phyloP scores from a whole-genome alignment of 1,140 invertebrate species.

The Octopus sinensis region DNA sequence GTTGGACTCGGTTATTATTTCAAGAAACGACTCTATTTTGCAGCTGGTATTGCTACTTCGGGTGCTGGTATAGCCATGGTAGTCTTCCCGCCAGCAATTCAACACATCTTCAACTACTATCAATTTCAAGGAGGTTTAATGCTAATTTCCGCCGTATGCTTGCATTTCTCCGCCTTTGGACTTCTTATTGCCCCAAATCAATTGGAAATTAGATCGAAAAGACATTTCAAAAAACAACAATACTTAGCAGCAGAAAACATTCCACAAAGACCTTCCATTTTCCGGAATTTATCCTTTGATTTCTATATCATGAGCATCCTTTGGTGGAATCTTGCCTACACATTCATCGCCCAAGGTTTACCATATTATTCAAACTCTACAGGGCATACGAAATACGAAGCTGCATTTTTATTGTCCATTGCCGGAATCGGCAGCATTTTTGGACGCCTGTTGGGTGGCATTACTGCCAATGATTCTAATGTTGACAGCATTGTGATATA shows the following conservation, averaged over 20 bases:
- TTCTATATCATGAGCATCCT: conserved; percentile 12
- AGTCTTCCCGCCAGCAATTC: background rate
- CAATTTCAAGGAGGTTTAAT: background rate
- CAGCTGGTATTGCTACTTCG: conserved; percentile 25
- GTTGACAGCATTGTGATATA: conserved; percentile 28
- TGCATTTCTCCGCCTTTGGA: background rate
- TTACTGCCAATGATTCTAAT: conserved; percentile 17
- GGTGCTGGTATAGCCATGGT: conserved; percentile 30
- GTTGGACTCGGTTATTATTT: conserved; percentile 29
- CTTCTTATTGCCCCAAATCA: background rate
- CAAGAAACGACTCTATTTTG: conserved; percentile 26
- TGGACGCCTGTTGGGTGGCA: conserved; percentile 24
- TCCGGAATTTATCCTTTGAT: conserved; percentile 18
- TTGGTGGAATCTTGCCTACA: conserved; percentile 23
- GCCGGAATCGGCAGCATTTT: conserved; percentile 24
- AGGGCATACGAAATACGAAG: conserved; percentile 20
- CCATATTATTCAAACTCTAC: conserved; percentile 21
- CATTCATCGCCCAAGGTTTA: conserved; percentile 24
- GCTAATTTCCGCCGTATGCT: background rate
- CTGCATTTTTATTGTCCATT: conserved; percentile 26
- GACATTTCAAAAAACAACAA: background rate
- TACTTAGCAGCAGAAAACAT: background rate
- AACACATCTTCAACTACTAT: background rate
- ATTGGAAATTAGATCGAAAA: background rate
- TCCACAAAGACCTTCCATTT: conserved; percentile 12